A percentile compares a stretch with the other conserved stretches of the same genome.
Conservation (phyloP, 2,888 invertebrate species). For the Romanomermis culicivorax region DNA sequence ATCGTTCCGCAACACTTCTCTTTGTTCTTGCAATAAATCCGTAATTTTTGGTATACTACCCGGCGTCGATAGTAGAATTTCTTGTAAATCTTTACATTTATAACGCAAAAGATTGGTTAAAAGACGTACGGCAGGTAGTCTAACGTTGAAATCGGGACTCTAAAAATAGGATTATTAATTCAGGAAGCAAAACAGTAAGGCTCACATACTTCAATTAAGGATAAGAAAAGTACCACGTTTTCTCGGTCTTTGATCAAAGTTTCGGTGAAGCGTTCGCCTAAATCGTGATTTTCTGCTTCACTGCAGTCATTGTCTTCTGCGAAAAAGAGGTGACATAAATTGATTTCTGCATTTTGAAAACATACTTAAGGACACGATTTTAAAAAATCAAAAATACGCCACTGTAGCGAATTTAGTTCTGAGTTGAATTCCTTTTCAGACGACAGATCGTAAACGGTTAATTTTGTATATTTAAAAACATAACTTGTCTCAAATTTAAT, state of each 20-base stretch:
- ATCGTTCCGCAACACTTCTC: slow-evolving; percentile 87
- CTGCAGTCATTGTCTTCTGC: slow-evolving; percentile 10
- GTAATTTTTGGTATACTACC: slow-evolving; percentile 92
- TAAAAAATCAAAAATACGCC: too few species aligned
- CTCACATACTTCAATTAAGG: slow-evolving; percentile 29
- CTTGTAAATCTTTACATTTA: slow-evolving; percentile 39
- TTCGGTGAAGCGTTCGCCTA: slow-evolving; percentile 35
- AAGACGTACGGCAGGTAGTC: slow-evolving; percentile 68
- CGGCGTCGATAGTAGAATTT: slow-evolving; percentile 35
- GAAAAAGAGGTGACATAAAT: too few species aligned
- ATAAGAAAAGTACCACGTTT: slow-evolving; percentile 28
- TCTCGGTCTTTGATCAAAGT: slow-evolving; percentile 31
- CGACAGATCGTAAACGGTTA: too few species aligned
- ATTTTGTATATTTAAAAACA: too few species aligned
- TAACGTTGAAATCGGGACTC: slow-evolving; percentile 79
- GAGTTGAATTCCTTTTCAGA: too few species aligned
- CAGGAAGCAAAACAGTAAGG: background rate
- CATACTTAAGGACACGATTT: too few species aligned
- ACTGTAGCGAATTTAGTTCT: too few species aligned
- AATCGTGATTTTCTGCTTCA: slow-evolving; percentile 27
- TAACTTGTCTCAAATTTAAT: too few species aligned
- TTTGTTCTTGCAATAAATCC: slow-evolving; percentile 74
- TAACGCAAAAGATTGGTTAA: slow-evolving; percentile 66
- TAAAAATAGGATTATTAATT: slow-evolving; percentile 5
- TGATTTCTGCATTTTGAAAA: too few species aligned